These are phyloP conservation scores for Trissolcus brochymenae DNA, from an alignment of 2,888 invertebrate species.

Conservation along the genomic window DNA sequence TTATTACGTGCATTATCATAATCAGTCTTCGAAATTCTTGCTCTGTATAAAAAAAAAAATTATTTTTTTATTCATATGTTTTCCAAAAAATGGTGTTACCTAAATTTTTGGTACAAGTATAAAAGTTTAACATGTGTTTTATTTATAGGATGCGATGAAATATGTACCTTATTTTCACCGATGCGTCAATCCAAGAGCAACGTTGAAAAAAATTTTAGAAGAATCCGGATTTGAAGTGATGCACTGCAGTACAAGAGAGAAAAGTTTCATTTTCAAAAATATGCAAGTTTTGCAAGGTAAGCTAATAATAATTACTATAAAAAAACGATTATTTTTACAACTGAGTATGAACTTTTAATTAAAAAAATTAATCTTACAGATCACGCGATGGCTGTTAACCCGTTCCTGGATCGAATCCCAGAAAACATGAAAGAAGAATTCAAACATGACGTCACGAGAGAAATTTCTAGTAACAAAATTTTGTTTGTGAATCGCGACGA, in stretches of 20 bases:
- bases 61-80: too few relatives aligned
- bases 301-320: too few relatives aligned
- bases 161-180: conserved; percentile 84
- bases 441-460: conserved; percentile 80
- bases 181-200: conserved; percentile 79
- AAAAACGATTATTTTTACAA: neutral
- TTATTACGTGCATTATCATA: too few relatives aligned
- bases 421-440: conserved; percentile 79
- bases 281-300: conserved; percentile 78
- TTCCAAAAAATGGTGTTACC: too few relatives aligned
- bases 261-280: conserved; percentile 80
- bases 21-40: too few relatives aligned
- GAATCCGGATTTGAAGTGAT: conserved; percentile 81
- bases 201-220: conserved; percentile 78
- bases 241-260: conserved; percentile 80
- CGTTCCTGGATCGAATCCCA: conserved; percentile 82
- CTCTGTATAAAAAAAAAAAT: too few relatives aligned
- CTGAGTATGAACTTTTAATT: neutral
- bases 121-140: neutral
- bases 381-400: conserved; percentile 83
- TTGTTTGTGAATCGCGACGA: conserved; percentile 74
- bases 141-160: conserved; percentile 79
- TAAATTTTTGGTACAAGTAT: too few relatives aligned
- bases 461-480: conserved; percentile 77
- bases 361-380: conserved; percentile 74